Evolutionary conservation across 1,140 invertebrate species (phyloP).

Genomic region (Condylostylus longicornis): DNA sequence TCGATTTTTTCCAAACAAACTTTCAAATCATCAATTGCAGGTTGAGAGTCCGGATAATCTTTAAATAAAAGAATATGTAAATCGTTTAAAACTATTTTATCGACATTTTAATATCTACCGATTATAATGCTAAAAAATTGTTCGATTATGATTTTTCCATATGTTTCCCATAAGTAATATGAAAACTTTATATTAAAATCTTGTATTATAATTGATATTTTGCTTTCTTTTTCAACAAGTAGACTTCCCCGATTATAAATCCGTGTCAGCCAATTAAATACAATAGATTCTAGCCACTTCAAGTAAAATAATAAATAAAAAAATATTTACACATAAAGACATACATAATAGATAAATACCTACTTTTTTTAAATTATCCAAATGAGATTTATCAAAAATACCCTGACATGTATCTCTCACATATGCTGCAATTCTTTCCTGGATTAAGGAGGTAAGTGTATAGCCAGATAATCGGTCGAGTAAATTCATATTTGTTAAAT

Average conservation of each 20-base stretch:
- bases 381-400: slow-evolving; percentile 66
- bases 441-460: slow-evolving; percentile 64
- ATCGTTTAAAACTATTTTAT: not conserved
- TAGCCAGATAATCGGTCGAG: slow-evolving; percentile 65
- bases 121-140: slow-evolving; percentile 93
- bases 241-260: slow-evolving; percentile 51
- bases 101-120: slow-evolving; percentile 34
- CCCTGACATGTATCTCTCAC: slow-evolving; percentile 65
- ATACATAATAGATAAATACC: slow-evolving; percentile 10
- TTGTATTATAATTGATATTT: slow-evolving; percentile 41
- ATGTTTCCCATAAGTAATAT: slow-evolving; percentile 77
- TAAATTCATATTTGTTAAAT: slow-evolving; percentile 56
- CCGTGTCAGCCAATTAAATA: slow-evolving; percentile 66
- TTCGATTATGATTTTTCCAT: slow-evolving; percentile 73
- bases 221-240: slow-evolving; percentile 35
- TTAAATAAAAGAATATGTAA: slow-evolving; percentile 7
- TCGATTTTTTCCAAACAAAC: slow-evolving; percentile 75
- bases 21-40: slow-evolving; percentile 79
- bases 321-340: not conserved
- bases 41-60: slow-evolving; percentile 91
- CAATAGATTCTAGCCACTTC: slow-evolving; percentile 66
- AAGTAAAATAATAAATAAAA: not conserved
- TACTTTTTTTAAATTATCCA: slow-evolving; percentile 54
- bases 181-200: slow-evolving; percentile 65
- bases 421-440: slow-evolving; percentile 62